Percentiles rank a stretch among this genome's conserved stretches.
phyloP scores from a whole-genome alignment of 2,113 vertebrate genomes.

The Antechinus stuartii region DNA sequence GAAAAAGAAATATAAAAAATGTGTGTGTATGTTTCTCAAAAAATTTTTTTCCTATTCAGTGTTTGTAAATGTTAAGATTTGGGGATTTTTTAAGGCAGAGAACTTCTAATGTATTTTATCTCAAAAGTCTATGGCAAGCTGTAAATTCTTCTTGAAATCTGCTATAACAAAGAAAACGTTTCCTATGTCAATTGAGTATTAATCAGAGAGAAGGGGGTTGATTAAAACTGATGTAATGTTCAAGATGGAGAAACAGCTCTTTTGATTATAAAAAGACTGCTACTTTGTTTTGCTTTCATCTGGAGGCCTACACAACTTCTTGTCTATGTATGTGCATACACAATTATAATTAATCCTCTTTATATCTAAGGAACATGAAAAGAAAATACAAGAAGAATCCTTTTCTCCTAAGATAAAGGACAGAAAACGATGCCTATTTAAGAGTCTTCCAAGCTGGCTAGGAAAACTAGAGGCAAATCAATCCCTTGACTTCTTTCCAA shows the following conservation, averaged over 20 bases:
- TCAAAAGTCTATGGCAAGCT: background rate
- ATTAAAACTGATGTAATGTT: background rate
- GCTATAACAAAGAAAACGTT: background rate
- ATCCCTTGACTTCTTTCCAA: slow-evolving; percentile 9
- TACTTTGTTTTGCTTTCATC: background rate
- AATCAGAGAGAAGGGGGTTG: background rate
- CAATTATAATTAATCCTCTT: background rate
- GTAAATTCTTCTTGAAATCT: background rate
- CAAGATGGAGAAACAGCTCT: background rate
- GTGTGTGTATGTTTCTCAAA: too few relatives aligned
- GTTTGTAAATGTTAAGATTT: background rate
- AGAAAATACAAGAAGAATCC: background rate
- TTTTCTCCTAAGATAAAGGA: background rate
- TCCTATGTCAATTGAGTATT: background rate
- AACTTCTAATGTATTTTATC: background rate
- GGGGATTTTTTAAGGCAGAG: background rate
- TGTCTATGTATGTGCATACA: background rate
- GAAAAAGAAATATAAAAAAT: background rate
- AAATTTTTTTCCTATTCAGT: background rate
- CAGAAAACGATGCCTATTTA: background rate
- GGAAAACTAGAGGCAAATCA: slow-evolving; percentile 7
- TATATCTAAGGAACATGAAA: background rate
- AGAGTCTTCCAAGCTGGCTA: slow-evolving; percentile 20
- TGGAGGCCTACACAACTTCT: background rate
- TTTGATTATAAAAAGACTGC: slow-evolving; percentile 28